Percentiles rank a stretch among this genome's conserved stretches.
Conservation (phyloP, 1,140 invertebrate genomes). For the Subanguina moxae region DNA sequence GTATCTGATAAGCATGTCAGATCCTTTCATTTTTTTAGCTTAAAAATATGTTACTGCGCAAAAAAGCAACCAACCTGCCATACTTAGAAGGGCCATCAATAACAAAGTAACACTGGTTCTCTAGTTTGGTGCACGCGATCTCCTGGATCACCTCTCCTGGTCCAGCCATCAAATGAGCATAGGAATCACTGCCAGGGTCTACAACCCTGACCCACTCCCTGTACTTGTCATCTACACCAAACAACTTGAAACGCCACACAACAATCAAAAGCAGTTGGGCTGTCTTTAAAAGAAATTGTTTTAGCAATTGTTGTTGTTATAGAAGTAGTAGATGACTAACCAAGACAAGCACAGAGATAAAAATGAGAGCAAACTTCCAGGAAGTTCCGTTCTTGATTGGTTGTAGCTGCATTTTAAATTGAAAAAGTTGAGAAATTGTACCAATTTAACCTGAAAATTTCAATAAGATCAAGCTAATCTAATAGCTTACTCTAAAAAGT, state of each 20-base stretch:
- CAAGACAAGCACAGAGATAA: neutral
- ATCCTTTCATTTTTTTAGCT: no score
- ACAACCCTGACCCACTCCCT: neutral
- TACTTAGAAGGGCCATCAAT: neutral
- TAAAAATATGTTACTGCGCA: no score
- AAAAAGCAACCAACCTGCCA: conserved; percentile 1
- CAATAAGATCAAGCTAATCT: no score
- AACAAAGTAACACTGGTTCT: neutral
- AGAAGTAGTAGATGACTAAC: neutral
- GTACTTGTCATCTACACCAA: neutral
- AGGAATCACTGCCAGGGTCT: neutral
- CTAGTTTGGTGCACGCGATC: neutral
- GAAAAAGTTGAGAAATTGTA: no score
- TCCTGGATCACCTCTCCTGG: conserved; percentile 1
- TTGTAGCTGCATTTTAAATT: no score
- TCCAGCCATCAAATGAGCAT: neutral
- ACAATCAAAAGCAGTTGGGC: neutral
- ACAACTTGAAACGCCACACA: neutral
- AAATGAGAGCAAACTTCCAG: neutral
- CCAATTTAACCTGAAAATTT: no score
- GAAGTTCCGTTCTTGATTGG: neutral
- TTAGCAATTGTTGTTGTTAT: neutral
- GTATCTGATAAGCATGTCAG: no score
- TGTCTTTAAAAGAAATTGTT: neutral
- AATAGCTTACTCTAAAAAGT: no score